These are phyloP conservation scores for Whitmania pigra DNA, from an alignment of 1,140 invertebrate species.

Conservation along the genomic window DNA sequence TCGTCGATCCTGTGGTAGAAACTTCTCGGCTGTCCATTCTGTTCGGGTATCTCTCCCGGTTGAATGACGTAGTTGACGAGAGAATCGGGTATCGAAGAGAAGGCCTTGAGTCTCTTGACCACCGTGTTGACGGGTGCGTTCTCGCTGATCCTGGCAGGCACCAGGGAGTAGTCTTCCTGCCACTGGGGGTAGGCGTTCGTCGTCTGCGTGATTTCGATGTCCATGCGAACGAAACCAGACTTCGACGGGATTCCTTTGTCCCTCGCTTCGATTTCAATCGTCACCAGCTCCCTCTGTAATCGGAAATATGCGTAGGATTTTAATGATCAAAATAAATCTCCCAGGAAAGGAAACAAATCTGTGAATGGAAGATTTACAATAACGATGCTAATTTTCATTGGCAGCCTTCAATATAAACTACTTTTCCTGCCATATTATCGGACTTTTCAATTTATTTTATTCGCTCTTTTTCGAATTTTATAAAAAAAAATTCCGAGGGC, in stretches of 20 bases:
- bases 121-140: conserved; percentile 23
- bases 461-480: too few relatives aligned
- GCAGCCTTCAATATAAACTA: neutral
- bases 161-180: conserved; percentile 22
- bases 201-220: conserved; percentile 24
- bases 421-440: conserved; percentile 1
- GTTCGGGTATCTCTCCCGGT: conserved; percentile 48
- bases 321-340: conserved; percentile 10
- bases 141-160: conserved; percentile 19
- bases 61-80: conserved; percentile 81
- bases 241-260: conserved; percentile 21
- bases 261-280: conserved; percentile 17
- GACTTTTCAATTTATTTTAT: too few relatives aligned
- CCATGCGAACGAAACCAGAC: conserved; percentile 10
- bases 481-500: too few relatives aligned
- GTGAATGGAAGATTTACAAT: too few relatives aligned
- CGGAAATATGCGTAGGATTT: neutral
- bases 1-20: conserved; percentile 24
- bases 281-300: conserved; percentile 18
- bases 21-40: conserved; percentile 22
- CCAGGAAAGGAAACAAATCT: too few relatives aligned
- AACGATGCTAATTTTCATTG: too few relatives aligned
- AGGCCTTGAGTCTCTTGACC: conserved; percentile 20
- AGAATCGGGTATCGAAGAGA: conserved; percentile 38
- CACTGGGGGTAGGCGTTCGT: conserved; percentile 25